Evolutionary conservation across 2,113 vertebrate genomes (phyloP).

Genomic region (Mustela lutreola): DNA sequence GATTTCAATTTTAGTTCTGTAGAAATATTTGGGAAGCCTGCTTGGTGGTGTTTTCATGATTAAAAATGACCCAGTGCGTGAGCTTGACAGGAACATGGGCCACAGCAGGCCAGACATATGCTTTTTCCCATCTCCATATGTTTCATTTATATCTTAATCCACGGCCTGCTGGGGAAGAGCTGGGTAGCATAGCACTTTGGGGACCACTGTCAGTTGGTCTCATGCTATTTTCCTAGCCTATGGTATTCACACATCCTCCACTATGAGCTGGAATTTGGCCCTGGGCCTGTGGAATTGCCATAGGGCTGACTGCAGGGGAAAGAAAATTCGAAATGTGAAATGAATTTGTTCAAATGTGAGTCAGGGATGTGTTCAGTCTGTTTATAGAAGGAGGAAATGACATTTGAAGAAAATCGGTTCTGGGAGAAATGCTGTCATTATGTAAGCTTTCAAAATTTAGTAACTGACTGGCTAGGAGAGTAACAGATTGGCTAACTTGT

Average conservation of each 20-base stretch:
- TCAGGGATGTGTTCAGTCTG: conserved; percentile 67
- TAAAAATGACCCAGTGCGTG: conserved; percentile 60
- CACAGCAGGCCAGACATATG: conserved; percentile 59
- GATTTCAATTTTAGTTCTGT: conserved; percentile 48
- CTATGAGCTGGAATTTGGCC: conserved; percentile 56
- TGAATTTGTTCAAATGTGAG: conserved; percentile 73
- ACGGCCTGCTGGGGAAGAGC: conserved; percentile 44
- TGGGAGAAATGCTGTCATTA: conserved; percentile 68
- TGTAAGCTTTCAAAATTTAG: conserved; percentile 59
- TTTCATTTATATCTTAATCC: conserved; percentile 71
- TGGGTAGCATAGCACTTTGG: background rate
- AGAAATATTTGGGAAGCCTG: conserved; percentile 65
- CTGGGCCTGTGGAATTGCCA: conserved; percentile 44
- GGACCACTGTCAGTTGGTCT: conserved; percentile 47
- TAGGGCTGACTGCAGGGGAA: conserved; percentile 59
- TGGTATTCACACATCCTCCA: conserved; percentile 64
- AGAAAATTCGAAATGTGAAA: conserved; percentile 74
- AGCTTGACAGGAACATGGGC: conserved; percentile 41
- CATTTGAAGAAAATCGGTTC: conserved; percentile 71
- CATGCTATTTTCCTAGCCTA: conserved; percentile 60
- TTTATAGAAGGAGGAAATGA: conserved; percentile 70
- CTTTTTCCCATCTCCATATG: conserved; percentile 65
- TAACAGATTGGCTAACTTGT: background rate
- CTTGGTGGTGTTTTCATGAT: conserved; percentile 63
- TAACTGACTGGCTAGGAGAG: background rate